Evolutionary conservation across 2,888 invertebrate species (phyloP), one percentile per base, ranked within the genome.

Genomic region (Drosophila fungiperda): DNA sequence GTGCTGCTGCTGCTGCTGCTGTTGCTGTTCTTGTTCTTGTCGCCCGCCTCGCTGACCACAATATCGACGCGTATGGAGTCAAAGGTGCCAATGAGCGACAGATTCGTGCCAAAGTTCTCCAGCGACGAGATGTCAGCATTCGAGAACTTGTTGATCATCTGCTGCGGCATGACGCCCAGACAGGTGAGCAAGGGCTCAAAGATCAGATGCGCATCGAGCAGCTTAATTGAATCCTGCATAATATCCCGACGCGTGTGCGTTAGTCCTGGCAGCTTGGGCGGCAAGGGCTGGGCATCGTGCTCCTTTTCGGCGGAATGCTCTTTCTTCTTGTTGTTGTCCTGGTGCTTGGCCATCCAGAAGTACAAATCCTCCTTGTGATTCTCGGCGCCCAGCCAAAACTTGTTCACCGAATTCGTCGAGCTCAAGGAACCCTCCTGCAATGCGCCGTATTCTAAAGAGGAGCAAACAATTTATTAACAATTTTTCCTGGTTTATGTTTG

Each of bases 341-440:
- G 97, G 89, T 98, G 98, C 87, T 97, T 97, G 2, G 97, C 98
- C 98, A 99, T 98, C 98, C 98, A 99, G 84, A 97, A 97, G 92
- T 99, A 98, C 50, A 99, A 94, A 93, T 98, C 98, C 91, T 98
- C 98, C n/a, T 95, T 95, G 23, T 95, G 95, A 84, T 95, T 95
- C 49, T 95, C 92, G 9, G 90, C 76, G 5, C 91, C 92, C 23
- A 91, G 68, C 92, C 92, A 93, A 65, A 92, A 92, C 68, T 92
- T 93, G 62, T 93, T 92, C 3, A 93, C 87, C 0, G 93, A 93
- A 75, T 93, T 93, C 3, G 92, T 93, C 0, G 94, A 94, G 40
- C 95, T 95, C 86, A 96, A 95, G 0, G 97, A 97, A 0, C 96
- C 97, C 76, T 97, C 97, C 72, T 95, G 95, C 57, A 97, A 92